Evolutionary conservation across 2,888 invertebrate genomes (phyloP), one percentile per base, ranked within the genome.

Genomic region (Blera fallax): DNA sequence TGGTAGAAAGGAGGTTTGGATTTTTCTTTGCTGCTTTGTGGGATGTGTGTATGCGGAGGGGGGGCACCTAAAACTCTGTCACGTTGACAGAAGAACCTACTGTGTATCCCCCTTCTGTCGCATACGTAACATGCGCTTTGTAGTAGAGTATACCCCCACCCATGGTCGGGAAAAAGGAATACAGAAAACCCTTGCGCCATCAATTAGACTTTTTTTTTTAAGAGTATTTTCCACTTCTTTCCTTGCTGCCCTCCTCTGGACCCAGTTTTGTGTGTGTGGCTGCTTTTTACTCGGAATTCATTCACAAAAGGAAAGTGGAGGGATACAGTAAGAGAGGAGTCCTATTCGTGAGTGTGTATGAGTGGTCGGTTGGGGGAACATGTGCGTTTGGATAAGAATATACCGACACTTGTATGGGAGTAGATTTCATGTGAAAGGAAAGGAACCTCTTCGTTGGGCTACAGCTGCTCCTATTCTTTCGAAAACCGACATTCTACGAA

Each of bases 211-310:
- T 21, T 14, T 10, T 2, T 32, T 56, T 21, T 76, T 29, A 24
- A 4, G 4, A 24, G n/a, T 56, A 5, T 21, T 32, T 27, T 14
- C 37, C 11, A 21, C n/a, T 11, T 21, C 14, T 27, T 21, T 32
- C 48, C 10, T 52, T 24, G 21, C 24, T 45, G 21, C 24, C 32
- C 10, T 10, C 7, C 45, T 32, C 11, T n/a, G 4, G 21, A 5
- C 1, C 4, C 14, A 2, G 10, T 34, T 14, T 10, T 29, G 27
- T 18, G 37, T 14, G 1, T 14, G 50, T 21, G 45, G 34, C 24
- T 43, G 32, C 52, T 0, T 60, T 82, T 73, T 84, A 79, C 79
- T 69, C 54, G 62, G 78, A 83, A 78, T 78, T 78, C 83, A 83
- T 83, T 83, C 82, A 83, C 72, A 67, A 78, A 82, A 67, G 60